phyloP scores from a whole-genome alignment of 2,113 vertebrate genomes.

The Sebastes fasciatus region DNA sequence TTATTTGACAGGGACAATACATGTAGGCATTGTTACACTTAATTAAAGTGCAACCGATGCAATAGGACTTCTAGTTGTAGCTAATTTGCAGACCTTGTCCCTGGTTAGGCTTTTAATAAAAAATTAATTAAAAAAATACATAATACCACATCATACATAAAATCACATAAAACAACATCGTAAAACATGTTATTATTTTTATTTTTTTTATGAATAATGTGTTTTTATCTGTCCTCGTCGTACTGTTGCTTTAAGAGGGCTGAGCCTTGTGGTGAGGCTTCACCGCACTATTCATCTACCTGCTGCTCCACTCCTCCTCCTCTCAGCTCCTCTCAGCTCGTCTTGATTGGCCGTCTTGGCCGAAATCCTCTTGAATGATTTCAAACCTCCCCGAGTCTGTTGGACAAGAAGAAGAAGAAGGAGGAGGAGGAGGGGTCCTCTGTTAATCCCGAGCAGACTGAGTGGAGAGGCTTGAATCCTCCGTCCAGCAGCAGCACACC shows the following conservation, averaged over 20 bases:
- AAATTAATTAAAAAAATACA: no score
- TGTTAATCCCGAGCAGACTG: slow-evolving; percentile 46
- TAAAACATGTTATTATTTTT: no score
- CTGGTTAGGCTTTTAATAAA: no score
- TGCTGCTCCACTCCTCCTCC: slow-evolving; percentile 54
- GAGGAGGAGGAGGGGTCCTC: slow-evolving; percentile 26
- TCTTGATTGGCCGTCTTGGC: slow-evolving; percentile 79
- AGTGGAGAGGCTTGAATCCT: slow-evolving; percentile 32
- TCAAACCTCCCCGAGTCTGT: slow-evolving; percentile 71
- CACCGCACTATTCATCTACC: slow-evolving; percentile 66
- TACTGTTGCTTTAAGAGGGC: slow-evolving; percentile 83
- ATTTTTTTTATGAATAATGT: no score
- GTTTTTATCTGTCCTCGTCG: neutral
- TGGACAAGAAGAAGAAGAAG: slow-evolving; percentile 26
- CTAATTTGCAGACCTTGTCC: no score
- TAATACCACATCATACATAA: no score
- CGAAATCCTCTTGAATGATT: slow-evolving; percentile 76
- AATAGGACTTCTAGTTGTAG: no score
- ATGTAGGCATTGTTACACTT: no score
- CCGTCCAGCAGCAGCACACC: slow-evolving; percentile 29
- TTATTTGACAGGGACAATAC: no score
- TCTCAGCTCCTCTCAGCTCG: slow-evolving; percentile 41
- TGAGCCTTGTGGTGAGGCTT: slow-evolving; percentile 39
- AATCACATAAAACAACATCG: no score
- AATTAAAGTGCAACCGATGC: no score